phyloP scores from a whole-genome alignment of 2,888 invertebrate species.

The Drosophila siamana region DNA sequence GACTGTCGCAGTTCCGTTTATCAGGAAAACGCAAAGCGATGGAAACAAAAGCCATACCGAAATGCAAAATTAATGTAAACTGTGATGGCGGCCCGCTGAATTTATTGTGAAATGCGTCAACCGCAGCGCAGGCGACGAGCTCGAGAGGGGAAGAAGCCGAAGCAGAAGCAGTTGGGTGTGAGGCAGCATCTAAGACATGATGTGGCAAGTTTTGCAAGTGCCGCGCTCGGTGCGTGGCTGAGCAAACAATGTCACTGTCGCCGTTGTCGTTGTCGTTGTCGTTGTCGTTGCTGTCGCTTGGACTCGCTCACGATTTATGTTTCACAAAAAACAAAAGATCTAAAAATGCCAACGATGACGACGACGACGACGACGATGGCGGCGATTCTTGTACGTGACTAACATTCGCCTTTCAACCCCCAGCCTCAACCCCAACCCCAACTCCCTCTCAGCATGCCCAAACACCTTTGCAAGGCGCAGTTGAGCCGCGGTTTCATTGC shows the following conservation, averaged over 20 bases:
- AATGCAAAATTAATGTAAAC: constrained; percentile 76
- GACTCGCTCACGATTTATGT: constrained; percentile 65
- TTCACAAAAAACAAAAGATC: constrained; percentile 67
- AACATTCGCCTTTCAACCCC: constrained; percentile 42
- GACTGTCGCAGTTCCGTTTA: constrained; percentile 53
- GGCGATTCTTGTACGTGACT: constrained; percentile 65
- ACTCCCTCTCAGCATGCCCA: not conserved
- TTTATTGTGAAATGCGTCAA: constrained; percentile 47
- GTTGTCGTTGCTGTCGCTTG: constrained; percentile 21
- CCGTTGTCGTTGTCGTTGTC: no score
- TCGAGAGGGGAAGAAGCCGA: not conserved
- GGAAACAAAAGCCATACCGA: constrained; percentile 54
- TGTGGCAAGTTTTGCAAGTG: constrained; percentile 24
- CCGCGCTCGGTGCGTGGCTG: not conserved
- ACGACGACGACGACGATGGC: constrained; percentile 15
- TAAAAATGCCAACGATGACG: constrained; percentile 58
- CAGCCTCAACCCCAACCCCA: not conserved
- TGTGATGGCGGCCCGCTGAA: constrained; percentile 42
- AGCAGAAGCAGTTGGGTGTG: no score
- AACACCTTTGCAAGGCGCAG: not conserved
- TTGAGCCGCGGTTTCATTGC: not conserved
- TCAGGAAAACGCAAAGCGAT: constrained; percentile 29
- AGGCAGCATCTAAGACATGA: constrained; percentile 20
- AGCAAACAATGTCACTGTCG: constrained; percentile 17
- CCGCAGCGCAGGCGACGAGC: constrained; percentile 6